These are phyloP conservation scores for Microcebus ravelobensis DNA, from an alignment of 2,113 vertebrate genomes.

Conservation along the genomic window DNA sequence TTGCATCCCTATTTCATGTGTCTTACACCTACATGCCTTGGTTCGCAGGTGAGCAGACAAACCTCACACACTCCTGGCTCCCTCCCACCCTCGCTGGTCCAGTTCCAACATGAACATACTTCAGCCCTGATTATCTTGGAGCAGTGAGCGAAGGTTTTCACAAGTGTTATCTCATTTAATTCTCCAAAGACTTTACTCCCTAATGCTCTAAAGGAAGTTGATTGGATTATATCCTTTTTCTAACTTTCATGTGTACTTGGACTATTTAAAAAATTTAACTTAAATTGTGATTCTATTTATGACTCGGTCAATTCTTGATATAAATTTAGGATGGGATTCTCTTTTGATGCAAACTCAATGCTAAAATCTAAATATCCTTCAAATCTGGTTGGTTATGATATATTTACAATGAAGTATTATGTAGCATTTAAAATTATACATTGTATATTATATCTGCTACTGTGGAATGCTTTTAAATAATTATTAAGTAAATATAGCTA, in stretches of 20 bases:
- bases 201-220: background rate
- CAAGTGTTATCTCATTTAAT: background rate
- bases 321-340: background rate
- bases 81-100: background rate
- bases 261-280: background rate
- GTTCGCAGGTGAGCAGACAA: fast-evolving
- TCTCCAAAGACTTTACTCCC: background rate
- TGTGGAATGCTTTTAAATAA: background rate
- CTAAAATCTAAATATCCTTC: background rate
- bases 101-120: background rate
- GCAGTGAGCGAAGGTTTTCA: background rate
- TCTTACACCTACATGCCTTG: background rate
- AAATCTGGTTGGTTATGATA: background rate
- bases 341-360: background rate
- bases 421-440: background rate
- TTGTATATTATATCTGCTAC: background rate
- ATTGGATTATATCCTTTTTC: background rate
- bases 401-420: background rate
- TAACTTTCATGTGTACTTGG: background rate
- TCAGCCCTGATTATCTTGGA: background rate
- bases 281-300: background rate
- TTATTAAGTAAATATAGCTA: conserved; percentile 3
- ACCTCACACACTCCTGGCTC: background rate
- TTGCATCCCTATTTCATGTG: background rate
- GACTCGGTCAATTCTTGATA: background rate